Base-by-base conservation (phyloP, 2,888 invertebrate genomes). In the Hetaerina titia region DNA sequence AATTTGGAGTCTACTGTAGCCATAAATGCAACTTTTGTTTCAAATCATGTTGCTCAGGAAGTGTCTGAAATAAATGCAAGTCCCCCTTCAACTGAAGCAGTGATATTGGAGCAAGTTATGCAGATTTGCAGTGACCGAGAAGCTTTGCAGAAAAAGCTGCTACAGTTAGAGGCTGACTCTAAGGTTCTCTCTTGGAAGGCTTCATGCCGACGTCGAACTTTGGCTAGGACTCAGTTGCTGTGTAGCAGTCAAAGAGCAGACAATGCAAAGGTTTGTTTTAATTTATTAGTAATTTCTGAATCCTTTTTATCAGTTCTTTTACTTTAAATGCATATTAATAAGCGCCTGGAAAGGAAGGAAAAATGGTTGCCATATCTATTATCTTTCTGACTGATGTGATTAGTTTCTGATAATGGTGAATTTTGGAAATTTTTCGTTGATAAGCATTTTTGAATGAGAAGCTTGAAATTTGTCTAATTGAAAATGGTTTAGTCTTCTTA, bases 101-200 rank as follows among this genome's bases (percentile, higher is more conserved):
- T 56, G 13, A 17, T 92, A 22, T n/a, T 56, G 56, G 74, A 69
- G n/a, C 31, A 69, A 69, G 56, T 92, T 15, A 13, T 31, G n/a
- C 45, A 64, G 25, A 11, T 60, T 69, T 92, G n/a, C 56, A 63
- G 1, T 11, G 92, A 92, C 6, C 45, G 92, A 69, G 92, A 74
- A 92, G 31, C 45, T 13, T 56, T 92, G 56, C 92, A 92, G 15
- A 92, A 63, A 56, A 92, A 56, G 56, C 25, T 92, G 31, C n/a
- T 92, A 1, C 92, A 92, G n/a, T 45, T 92, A 5, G 92, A 92
- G 31, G 69, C 92, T 56, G 92, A 92, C 13, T 56, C 45, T 19
- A 92, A 69, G 56, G 69, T 92, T n/a, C 56, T 74, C 11, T 92
- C 92, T 13, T 92, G 92, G 92, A 92, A 92, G n/a, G 74, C 69